Conservation (phyloP, 2,888 invertebrate genomes). For the Alviniconcha strummeri region DNA sequence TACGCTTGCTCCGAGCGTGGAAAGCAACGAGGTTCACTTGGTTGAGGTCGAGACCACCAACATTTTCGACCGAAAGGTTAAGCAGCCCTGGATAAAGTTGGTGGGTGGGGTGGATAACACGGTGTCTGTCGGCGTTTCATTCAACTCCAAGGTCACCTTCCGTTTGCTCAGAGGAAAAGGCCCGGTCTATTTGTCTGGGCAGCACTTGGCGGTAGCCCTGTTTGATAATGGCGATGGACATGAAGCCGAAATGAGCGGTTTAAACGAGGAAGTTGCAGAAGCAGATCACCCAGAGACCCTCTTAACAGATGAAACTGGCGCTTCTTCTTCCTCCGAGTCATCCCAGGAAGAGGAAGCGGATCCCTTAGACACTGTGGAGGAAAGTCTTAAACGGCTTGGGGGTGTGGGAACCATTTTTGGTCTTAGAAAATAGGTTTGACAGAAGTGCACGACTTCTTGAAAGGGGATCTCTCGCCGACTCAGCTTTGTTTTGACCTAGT, state of each 20-base stretch:
- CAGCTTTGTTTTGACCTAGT: too few relatives aligned
- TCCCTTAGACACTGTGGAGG: too few relatives aligned
- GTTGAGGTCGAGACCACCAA: slow-evolving; percentile 2
- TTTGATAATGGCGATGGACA: not conserved
- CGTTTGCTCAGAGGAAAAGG: not conserved
- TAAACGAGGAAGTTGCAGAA: too few relatives aligned
- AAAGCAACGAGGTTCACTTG: not conserved
- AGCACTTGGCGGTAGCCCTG: not conserved
- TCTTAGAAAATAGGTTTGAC: too few relatives aligned
- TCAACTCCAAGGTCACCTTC: slow-evolving; percentile 15
- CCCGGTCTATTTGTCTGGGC: slow-evolving; percentile 2
- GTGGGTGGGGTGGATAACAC: slow-evolving; percentile 3
- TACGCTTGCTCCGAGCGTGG: not conserved
- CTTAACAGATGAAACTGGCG: too few relatives aligned
- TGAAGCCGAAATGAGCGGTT: not conserved
- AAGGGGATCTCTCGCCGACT: too few relatives aligned
- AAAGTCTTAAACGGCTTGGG: too few relatives aligned
- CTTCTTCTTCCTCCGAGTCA: too few relatives aligned
- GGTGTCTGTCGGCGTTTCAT: not conserved
- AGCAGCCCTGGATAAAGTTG: not conserved
- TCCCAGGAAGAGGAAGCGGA: too few relatives aligned
- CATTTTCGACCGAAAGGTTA: not conserved
- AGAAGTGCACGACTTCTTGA: too few relatives aligned
- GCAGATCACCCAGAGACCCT: too few relatives aligned
- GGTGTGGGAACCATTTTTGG: too few relatives aligned